Evolutionary conservation across 2,888 invertebrate species (phyloP).

Genomic region (Globia sparganii): DNA sequence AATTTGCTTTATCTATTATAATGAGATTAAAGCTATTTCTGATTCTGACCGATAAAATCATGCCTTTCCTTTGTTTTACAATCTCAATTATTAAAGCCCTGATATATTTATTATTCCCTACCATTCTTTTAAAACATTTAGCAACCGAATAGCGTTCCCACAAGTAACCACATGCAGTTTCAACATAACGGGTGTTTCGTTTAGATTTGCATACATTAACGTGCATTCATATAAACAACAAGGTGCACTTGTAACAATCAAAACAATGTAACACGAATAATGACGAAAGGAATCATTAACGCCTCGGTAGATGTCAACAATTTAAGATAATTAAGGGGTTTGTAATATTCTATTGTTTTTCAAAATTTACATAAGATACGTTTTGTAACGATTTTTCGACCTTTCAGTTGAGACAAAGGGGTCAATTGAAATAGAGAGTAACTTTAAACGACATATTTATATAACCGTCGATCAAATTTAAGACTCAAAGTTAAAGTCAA

Average conservation of each 20-base stretch:
- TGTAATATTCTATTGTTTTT: conserved; percentile 70
- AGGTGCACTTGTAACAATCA: conserved; percentile 81
- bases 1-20: conserved; percentile 25
- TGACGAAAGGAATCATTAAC: conserved; percentile 75
- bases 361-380: conserved; percentile 69
- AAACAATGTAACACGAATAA: conserved; percentile 75
- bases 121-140: conserved; percentile 55
- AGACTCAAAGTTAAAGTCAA: not conserved
- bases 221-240: conserved; percentile 62
- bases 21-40: conserved; percentile 9
- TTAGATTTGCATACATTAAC: conserved; percentile 80
- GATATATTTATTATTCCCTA: conserved; percentile 23
- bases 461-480: conserved; percentile 9
- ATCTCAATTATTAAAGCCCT: not conserved
- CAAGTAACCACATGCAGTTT: conserved; percentile 71
- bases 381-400: conserved; percentile 61
- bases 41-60: conserved; percentile 29
- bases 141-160: conserved; percentile 75
- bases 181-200: conserved; percentile 71
- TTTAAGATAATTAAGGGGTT: conserved; percentile 76
- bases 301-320: conserved; percentile 77
- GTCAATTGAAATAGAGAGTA: conserved; percentile 16
- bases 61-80: not conserved
- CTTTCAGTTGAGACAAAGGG: conserved; percentile 57
- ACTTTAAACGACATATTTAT: conserved; percentile 15